These are phyloP conservation scores for Acanthosepion esculentum DNA, from an alignment of 2,888 invertebrate species.

Conservation along the genomic window DNA sequence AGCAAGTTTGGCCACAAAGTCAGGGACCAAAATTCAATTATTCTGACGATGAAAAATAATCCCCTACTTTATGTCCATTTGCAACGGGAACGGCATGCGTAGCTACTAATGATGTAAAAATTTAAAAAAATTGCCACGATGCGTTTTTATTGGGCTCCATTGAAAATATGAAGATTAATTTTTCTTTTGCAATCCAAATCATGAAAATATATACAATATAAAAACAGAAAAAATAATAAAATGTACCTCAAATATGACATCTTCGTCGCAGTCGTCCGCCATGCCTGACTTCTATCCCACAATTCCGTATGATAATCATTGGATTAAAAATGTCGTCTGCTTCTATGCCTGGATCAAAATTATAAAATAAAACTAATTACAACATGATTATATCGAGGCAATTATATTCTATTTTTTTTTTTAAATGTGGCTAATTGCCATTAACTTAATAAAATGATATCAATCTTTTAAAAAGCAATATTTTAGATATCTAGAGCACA, in stretches of 20 bases:
- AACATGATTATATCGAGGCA: no score
- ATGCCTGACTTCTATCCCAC: constrained; percentile 35
- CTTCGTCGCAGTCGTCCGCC: constrained; percentile 45
- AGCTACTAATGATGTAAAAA: background rate
- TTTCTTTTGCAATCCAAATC: background rate
- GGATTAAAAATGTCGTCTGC: background rate
- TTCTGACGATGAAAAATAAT: background rate
- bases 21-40: background rate
- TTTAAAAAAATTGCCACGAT: background rate
- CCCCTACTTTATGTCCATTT: background rate
- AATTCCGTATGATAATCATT: background rate
- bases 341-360: background rate
- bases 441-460: no score
- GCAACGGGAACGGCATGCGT: background rate
- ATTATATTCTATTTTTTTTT: no score
- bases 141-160: background rate
- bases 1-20: background rate
- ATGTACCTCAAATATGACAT: constrained; percentile 38
- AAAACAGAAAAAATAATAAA: background rate
- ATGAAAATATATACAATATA: background rate
- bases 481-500: no score
- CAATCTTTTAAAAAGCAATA: no score
- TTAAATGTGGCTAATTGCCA: no score
- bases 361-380: background rate
- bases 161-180: background rate